phyloP scores from a whole-genome alignment of 2,888 invertebrate species.

The Himalopsyche kuldschensis region DNA sequence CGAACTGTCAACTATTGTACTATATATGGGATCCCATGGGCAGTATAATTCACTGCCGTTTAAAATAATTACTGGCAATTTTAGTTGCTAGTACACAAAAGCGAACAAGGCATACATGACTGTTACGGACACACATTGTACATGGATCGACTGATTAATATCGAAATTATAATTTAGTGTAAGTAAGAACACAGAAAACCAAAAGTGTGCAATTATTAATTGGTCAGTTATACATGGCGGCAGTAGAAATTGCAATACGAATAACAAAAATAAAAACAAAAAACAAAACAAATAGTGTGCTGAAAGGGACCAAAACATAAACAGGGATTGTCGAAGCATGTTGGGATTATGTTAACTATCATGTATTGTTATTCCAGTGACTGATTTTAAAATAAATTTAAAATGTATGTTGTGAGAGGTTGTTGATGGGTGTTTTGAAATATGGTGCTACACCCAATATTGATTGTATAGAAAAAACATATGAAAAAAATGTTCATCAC shows the following conservation, averaged over 20 bases:
- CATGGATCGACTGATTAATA: conserved; percentile 21
- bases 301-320: background rate
- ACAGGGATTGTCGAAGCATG: background rate
- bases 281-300: background rate
- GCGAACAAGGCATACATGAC: conserved; percentile 21
- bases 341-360: background rate
- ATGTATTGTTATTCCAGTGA: background rate
- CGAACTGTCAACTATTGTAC: background rate
- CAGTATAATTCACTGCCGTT: too few species aligned
- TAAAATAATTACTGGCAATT: background rate
- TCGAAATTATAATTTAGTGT: conserved; percentile 29
- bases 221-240: background rate
- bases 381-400: background rate
- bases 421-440: background rate
- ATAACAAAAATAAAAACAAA: background rate
- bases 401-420: background rate
- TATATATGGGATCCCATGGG: too few species aligned
- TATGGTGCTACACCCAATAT: background rate
- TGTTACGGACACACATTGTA: conserved; percentile 19
- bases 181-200: background rate
- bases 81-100: background rate
- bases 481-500: background rate
- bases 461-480: background rate
- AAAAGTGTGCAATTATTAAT: background rate
- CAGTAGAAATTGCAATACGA: background rate